A percentile compares a stretch with the other conserved stretches of the same genome.
Conservation (phyloP, 2,888 invertebrate species). For the Trichogramma dendrolimi region DNA sequence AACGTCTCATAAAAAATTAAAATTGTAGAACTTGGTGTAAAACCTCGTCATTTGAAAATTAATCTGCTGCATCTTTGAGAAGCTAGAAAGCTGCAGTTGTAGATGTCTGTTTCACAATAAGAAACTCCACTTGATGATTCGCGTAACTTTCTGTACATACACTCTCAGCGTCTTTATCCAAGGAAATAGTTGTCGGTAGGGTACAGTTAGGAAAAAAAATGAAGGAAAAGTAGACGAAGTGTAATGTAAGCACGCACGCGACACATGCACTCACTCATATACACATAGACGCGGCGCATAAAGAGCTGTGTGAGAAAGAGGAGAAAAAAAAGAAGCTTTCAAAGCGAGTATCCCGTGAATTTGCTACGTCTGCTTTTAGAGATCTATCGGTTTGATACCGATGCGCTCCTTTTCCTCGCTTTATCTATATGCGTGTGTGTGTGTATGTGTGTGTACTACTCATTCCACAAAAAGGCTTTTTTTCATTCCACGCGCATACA, state of each 20-base stretch:
- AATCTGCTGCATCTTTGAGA: no score
- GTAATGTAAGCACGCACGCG: no score
- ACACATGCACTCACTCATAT: no score
- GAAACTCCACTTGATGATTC: slow-evolving; percentile 17
- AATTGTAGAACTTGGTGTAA: no score
- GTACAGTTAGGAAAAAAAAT: not conserved
- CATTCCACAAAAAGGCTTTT: slow-evolving; percentile 21
- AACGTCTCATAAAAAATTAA: no score
- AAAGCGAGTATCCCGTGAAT: slow-evolving; percentile 8
- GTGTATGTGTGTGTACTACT: not conserved
- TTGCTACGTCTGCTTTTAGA: slow-evolving; percentile 20
- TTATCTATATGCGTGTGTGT: no score
- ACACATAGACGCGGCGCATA: no score
- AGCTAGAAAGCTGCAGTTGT: no score
- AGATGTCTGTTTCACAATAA: not conserved
- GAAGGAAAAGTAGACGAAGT: no score
- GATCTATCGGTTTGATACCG: slow-evolving; percentile 21
- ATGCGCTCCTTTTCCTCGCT: not conserved
- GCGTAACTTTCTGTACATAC: slow-evolving; percentile 1
- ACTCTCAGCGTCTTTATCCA: not conserved
- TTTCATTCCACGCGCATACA: slow-evolving; percentile 6
- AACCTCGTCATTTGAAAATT: no score
- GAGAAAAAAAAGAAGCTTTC: slow-evolving; percentile 15
- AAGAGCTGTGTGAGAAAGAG: no score
- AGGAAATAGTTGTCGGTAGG: not conserved